A percentile compares a stretch with the other conserved stretches of the same genome.
These are phyloP conservation scores for Ernsta delagoae DNA, from an alignment of 2,888 invertebrate species.

Conservation along the genomic window DNA sequence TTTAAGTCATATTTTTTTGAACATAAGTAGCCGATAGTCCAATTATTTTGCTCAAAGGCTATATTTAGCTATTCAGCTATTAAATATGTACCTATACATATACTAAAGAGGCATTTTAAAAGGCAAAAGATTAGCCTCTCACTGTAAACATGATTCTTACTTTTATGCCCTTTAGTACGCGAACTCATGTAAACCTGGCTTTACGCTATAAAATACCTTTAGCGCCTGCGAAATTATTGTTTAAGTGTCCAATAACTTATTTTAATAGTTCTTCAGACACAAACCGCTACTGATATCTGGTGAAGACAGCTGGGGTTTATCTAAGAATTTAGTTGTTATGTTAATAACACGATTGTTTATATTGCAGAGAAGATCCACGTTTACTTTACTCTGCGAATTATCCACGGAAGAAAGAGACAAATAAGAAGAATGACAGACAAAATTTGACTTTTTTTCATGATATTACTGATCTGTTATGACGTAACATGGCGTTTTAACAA, in stretches of 20 bases:
- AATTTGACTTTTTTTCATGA: neutral
- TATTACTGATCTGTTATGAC: no score
- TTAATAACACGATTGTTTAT: slow-evolving; percentile 6
- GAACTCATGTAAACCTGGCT: no score
- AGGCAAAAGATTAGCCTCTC: no score
- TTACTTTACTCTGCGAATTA: neutral
- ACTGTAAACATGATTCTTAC: no score
- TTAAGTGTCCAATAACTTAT: slow-evolving; percentile 5
- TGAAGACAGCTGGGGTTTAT: slow-evolving; percentile 7
- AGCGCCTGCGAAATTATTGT: neutral
- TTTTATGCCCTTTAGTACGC: no score
- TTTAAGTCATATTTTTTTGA: no score
- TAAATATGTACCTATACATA: no score
- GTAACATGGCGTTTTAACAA: no score
- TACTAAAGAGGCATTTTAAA: no score
- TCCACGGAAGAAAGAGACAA: neutral
- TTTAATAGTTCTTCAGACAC: neutral
- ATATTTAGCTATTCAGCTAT: no score
- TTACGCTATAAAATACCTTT: neutral
- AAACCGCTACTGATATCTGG: neutral
- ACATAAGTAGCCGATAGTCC: no score
- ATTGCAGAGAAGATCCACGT: neutral
- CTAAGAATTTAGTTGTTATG: slow-evolving; percentile 11
- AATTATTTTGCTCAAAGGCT: no score
- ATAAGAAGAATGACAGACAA: neutral